phyloP scores from a whole-genome alignment of 2,113 vertebrate genomes.

The Callipepla californica region DNA sequence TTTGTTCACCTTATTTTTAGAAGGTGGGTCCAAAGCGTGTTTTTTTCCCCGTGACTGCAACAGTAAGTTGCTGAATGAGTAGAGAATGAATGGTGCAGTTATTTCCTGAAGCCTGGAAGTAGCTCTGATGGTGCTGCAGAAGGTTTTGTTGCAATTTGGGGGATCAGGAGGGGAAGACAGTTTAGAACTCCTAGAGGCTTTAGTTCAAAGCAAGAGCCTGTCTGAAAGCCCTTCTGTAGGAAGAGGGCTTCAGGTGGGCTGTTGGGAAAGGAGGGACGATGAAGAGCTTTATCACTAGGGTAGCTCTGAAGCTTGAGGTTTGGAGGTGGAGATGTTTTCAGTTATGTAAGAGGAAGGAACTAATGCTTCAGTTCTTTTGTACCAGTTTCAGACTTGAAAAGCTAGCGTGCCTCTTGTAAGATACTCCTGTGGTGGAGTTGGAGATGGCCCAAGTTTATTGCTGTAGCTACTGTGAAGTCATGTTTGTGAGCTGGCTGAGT shows the following conservation, averaged over 20 bases:
- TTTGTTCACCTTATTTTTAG: conserved; percentile 19
- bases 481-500: not conserved
- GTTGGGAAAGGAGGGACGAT: not conserved
- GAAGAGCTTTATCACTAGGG: not conserved
- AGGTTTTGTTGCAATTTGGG: not conserved
- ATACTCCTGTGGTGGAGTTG: not conserved
- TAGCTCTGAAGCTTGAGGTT: not conserved
- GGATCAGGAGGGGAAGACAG: too few species aligned
- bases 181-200: not conserved
- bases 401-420: not conserved
- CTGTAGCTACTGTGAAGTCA: not conserved
- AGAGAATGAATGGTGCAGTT: not conserved
- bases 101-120: not conserved
- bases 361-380: not conserved
- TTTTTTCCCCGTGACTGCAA: not conserved
- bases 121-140: not conserved
- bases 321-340: not conserved
- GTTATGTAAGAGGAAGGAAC: not conserved
- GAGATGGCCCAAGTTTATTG: not conserved
- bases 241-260: not conserved
- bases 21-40: not conserved
- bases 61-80: not conserved
- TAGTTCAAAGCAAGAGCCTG: not conserved
- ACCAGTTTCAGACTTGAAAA: not conserved
- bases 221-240: not conserved